Evolutionary conservation across 2,797 vertebrate genomes (phyloP).

Genomic region (Arrhamphus sclerolepis): DNA sequence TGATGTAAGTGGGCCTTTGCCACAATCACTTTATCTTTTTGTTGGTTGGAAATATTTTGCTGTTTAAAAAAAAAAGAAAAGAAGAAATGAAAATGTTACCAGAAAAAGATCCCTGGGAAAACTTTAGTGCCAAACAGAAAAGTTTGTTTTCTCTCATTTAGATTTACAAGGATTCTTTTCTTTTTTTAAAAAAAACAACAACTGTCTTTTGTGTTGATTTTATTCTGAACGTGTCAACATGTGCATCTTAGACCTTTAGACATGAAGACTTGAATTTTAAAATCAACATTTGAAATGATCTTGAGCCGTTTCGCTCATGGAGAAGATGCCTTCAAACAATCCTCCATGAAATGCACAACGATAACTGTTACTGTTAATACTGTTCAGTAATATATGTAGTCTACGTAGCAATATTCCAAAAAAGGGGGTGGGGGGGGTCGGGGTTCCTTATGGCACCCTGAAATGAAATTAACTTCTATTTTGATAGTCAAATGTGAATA

Average conservation of each 20-base stretch:
- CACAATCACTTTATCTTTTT: slow-evolving; percentile 42
- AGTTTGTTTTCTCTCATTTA: slow-evolving; percentile 31
- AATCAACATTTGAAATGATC: slow-evolving; percentile 47
- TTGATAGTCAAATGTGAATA: slow-evolving; percentile 54
- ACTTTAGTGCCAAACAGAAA: slow-evolving; percentile 40
- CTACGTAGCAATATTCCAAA: slow-evolving; percentile 28
- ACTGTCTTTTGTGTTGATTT: slow-evolving; percentile 17
- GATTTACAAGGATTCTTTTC: slow-evolving; percentile 12
- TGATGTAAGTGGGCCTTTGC: slow-evolving; percentile 51
- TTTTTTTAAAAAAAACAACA: too few species aligned
- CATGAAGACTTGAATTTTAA: slow-evolving; percentile 66
- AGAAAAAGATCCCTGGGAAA: slow-evolving; percentile 21
- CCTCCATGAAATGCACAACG: slow-evolving; percentile 6
- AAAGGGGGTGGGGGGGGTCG: background rate
- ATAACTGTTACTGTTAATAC: slow-evolving; percentile 15
- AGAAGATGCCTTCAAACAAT: slow-evolving; percentile 7
- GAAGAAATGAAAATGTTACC: slow-evolving; percentile 46
- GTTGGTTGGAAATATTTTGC: slow-evolving; percentile 40
- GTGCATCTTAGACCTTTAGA: slow-evolving; percentile 46
- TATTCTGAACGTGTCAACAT: too few species aligned
- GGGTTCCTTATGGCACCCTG: slow-evolving; percentile 5
- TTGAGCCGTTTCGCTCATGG: slow-evolving; percentile 27
- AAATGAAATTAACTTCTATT: slow-evolving; percentile 32
- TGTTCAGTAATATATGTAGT: slow-evolving; percentile 39
- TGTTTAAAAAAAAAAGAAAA: slow-evolving; percentile 1